phyloP scores from a whole-genome alignment of 2,113 vertebrate species.

The Pteruthius melanotis region DNA sequence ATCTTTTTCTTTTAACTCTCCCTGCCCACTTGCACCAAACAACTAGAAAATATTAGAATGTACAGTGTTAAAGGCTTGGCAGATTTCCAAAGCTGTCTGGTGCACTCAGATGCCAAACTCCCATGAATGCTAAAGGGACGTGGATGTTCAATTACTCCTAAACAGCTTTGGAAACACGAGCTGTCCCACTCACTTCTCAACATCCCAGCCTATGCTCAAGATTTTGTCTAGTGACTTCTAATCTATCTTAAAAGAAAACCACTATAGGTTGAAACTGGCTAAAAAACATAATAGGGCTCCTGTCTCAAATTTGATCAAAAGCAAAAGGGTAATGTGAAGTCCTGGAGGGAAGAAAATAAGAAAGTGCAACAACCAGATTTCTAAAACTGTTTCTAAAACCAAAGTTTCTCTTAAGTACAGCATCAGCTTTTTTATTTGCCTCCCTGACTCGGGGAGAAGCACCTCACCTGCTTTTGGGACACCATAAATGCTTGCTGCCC shows the following conservation, averaged over 20 bases:
- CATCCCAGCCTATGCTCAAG: not conserved
- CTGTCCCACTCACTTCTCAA: not conserved
- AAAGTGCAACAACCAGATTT: not conserved
- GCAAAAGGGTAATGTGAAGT: not conserved
- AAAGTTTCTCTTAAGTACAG: not conserved
- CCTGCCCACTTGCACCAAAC: not conserved
- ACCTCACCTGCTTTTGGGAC: not conserved
- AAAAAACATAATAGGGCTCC: not conserved
- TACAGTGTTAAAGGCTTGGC: not conserved
- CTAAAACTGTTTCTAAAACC: not conserved
- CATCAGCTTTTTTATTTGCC: not conserved
- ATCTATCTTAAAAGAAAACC: not conserved
- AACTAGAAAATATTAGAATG: not conserved
- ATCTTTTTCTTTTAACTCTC: not conserved
- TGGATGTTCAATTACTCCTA: not conserved
- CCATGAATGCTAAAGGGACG: not conserved
- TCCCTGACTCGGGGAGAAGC: not conserved
- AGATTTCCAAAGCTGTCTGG: constrained; percentile 18
- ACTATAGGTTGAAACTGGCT: not conserved
- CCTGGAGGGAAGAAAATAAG: not conserved
- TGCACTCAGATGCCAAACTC: not conserved
- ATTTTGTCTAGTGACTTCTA: not conserved
- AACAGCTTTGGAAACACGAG: constrained; percentile 8
- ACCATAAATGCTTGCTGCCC: not conserved
- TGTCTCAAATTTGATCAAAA: not conserved